Base-by-base conservation (phyloP, 2,888 invertebrate genomes). In the Eumacrocentrus americanus region DNA sequence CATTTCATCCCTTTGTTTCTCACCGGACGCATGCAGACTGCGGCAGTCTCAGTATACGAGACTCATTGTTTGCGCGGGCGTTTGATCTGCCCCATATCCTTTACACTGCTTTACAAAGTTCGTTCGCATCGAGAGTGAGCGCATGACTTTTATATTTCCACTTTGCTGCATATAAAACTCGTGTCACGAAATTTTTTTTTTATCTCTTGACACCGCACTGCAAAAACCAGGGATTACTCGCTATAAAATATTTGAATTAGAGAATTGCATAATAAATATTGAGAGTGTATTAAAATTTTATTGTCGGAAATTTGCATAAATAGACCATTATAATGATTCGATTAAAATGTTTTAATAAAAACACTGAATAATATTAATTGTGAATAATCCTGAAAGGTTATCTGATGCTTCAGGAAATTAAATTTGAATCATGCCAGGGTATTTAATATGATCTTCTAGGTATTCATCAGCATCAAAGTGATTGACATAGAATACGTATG, bases 41-140 rank as follows among this genome's bases (percentile, higher is more conserved):
- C 58, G 44, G 42, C 34, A 50, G 29, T 51, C 23, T 60, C 56
- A 52, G 38, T 35, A 61, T 59, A 61, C 56, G 51, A 59, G 55
- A 60, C 37, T 63, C 58, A 63, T 67, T 67, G 67, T 67, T 65
- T 65, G 63, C 53, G 55, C 57, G 42, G 50, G 42, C 54, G 51
- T 54, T 46, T 46, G 46, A 46, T 46, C 46, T 46, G 46, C 46
- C 52, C 23, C n/a, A 4, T 44, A 29, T 40, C 38, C 52, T 53
- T 40, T 59, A 25, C 42, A 20, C 58, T 38, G 44, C 50, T 46
- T 48, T 51, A 56, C n/a, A n/a, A n/a, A n/a, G n/a, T n/a, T n/a
- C n/a, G n/a, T 22, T n/a, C 56, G 23, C 20, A 51, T 37, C 23
- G 46, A 12, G 44, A 54, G 44, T 40, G 20, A 20, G 44, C n/a